These are phyloP conservation scores for Zoanthus solanderi DNA, from an alignment of 92 coral and sea anemone genomes.

Conservation along the genomic window DNA sequence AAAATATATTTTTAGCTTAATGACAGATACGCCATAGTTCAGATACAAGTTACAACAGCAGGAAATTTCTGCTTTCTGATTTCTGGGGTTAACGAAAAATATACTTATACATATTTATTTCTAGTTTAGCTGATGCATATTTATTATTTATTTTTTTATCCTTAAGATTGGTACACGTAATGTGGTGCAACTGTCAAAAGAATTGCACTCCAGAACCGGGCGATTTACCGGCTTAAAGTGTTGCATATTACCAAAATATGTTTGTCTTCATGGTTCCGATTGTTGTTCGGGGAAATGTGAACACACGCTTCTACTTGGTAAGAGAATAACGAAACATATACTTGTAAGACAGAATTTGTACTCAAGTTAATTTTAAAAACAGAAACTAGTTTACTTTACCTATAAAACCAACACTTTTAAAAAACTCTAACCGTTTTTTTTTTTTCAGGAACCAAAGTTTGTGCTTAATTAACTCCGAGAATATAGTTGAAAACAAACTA, in stretches of 20 bases:
- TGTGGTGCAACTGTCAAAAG: constrained; percentile 39
- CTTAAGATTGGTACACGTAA: background rate
- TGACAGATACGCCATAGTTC: too few species aligned
- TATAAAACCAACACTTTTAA: background rate
- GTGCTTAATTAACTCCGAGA: background rate
- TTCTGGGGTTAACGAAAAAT: too few species aligned
- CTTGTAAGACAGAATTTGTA: too few species aligned
- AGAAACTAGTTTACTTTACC: too few species aligned
- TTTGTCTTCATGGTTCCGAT: constrained; percentile 61
- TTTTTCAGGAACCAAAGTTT: constrained; percentile 7
- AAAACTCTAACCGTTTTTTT: background rate
- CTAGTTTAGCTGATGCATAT: too few species aligned
- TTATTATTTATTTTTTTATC: background rate
- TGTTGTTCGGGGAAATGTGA: constrained; percentile 66
- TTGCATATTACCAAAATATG: constrained; percentile 54
- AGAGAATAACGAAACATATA: background rate
- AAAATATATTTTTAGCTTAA: too few species aligned
- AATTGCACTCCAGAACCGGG: constrained; percentile 52
- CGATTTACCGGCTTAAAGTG: constrained; percentile 66
- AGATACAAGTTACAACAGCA: too few species aligned
- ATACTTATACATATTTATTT: too few species aligned
- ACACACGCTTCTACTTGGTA: constrained; percentile 63
- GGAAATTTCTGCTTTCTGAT: too few species aligned
- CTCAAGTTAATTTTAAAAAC: too few species aligned
- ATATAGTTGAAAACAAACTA: background rate